Conservation (phyloP, 2,888 invertebrate genomes). For the Dermolepida albohirtum region DNA sequence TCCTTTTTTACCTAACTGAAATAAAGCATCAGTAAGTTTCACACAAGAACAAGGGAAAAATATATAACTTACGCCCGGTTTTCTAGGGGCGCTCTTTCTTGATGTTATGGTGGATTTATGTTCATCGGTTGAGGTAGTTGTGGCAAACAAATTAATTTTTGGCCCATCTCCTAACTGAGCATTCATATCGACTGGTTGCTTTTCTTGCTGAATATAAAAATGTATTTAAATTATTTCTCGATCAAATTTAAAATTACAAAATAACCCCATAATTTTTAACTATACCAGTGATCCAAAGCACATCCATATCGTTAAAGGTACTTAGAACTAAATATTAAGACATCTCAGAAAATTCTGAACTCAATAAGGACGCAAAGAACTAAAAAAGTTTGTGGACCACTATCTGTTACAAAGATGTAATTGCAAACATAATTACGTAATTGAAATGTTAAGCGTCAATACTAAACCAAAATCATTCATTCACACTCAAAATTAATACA, state of each 20-base stretch:
- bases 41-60: conserved; percentile 9
- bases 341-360: no score
- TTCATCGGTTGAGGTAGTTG: conserved; percentile 50
- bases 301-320: no score
- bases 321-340: conserved; percentile 7
- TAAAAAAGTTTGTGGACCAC: no score
- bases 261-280: no score
- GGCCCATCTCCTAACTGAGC: conserved; percentile 56
- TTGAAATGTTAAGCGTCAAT: no score
- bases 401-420: no score
- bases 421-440: no score
- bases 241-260: background rate
- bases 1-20: conserved; percentile 87
- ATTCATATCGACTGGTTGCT: conserved; percentile 39
- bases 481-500: no score
- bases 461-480: no score
- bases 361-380: no score
- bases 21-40: conserved; percentile 14
- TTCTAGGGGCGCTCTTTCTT: conserved; percentile 77
- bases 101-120: conserved; percentile 79
- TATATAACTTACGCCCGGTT: conserved; percentile 71
- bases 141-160: conserved; percentile 56
- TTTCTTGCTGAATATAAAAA: conserved; percentile 8
- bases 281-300: no score
- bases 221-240: background rate